phyloP scores from a whole-genome alignment of 2,113 vertebrate species.

The Rissa tridactyla region DNA sequence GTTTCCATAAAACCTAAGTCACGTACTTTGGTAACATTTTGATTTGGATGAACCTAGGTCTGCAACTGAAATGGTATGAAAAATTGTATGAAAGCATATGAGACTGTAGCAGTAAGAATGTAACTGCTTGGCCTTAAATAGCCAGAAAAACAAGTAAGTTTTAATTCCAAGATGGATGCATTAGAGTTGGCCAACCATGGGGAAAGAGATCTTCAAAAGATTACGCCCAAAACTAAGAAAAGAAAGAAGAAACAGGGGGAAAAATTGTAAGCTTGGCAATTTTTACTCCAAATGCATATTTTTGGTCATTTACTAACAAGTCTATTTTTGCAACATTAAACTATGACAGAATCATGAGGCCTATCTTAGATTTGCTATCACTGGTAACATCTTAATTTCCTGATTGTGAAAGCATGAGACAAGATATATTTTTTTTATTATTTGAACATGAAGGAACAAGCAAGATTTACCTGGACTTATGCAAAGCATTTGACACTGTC shows the following conservation, averaged over 20 bases:
- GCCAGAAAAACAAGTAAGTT: not conserved
- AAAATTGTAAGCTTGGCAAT: not conserved
- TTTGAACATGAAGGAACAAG: not conserved
- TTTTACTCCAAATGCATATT: not conserved
- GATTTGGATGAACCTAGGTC: not conserved
- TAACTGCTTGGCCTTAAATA: not conserved
- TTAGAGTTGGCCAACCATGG: not conserved
- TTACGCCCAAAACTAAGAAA: not conserved
- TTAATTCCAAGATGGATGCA: not conserved
- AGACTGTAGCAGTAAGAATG: not conserved
- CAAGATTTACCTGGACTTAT: not conserved
- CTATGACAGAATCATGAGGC: not conserved
- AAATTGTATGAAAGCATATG: not conserved
- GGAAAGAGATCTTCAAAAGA: not conserved
- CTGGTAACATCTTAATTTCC: not conserved
- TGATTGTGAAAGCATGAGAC: not conserved
- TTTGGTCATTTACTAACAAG: not conserved
- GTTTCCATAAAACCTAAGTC: not conserved
- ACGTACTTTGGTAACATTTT: rapidly evolving
- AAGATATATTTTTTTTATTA: not conserved
- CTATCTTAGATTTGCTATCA: not conserved
- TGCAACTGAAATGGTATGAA: not conserved
- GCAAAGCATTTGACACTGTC: too few relatives aligned
- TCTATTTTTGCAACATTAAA: not conserved
- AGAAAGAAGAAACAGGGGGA: rapidly evolving